phyloP scores from a whole-genome alignment of 2,797 vertebrate species.

The Eulemur albifrons region DNA sequence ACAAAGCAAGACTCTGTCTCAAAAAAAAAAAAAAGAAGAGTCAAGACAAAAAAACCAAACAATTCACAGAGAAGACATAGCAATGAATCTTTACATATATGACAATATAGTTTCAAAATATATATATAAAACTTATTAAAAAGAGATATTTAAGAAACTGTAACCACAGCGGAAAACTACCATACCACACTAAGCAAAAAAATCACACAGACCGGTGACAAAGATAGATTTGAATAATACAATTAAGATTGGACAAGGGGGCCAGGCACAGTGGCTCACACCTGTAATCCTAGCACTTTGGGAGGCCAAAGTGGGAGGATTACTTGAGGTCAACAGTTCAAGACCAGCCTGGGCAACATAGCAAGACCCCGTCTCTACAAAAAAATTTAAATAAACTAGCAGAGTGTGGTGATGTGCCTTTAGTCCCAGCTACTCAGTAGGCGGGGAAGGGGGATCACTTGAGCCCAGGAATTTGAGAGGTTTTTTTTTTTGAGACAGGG shows the following conservation, averaged over 20 bases:
- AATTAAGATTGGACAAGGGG: not conserved
- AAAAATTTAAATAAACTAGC: not conserved
- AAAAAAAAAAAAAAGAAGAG: no score
- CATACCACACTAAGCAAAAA: not conserved
- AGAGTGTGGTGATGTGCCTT: not conserved
- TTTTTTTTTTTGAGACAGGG: no score
- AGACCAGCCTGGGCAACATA: no score
- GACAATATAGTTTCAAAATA: not conserved
- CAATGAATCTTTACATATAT: not conserved
- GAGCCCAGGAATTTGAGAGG: not conserved
- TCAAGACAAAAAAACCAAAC: not conserved
- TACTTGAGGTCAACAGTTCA: no score
- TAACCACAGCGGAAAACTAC: not conserved
- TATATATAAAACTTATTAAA: not conserved
- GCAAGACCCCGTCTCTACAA: no score
- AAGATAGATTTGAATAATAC: not conserved
- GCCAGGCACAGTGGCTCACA: not conserved
- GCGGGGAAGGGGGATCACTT: not conserved
- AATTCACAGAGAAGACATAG: not conserved
- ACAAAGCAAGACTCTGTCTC: no score
- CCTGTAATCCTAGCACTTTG: no score
- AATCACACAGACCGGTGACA: not conserved
- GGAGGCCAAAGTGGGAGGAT: no score
- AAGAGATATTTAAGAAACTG: not conserved
- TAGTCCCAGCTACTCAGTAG: not conserved